Conservation (phyloP, 2,888 invertebrate species). For the Dicranocentrus wangi region DNA sequence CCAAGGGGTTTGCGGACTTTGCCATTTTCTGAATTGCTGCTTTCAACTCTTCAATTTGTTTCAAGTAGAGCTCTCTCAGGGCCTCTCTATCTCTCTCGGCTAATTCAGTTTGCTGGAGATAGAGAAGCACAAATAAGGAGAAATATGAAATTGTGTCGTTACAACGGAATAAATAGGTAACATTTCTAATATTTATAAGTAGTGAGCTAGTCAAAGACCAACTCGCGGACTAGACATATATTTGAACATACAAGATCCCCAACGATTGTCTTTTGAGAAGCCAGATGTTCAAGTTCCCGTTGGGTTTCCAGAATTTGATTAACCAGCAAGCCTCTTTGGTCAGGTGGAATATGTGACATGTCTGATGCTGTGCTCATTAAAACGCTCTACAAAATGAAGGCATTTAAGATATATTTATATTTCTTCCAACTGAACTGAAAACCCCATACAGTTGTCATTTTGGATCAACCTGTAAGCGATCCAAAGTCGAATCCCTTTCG, state of each 20-base stretch:
- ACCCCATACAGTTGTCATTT: background rate
- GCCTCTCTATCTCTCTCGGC: conserved; percentile 79
- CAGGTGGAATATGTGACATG: conserved; percentile 39
- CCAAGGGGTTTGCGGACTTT: conserved; percentile 92
- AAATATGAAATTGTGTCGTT: too few relatives aligned
- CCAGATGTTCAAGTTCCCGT: conserved; percentile 81
- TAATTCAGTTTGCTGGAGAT: conserved; percentile 44
- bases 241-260: background rate
- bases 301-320: conserved; percentile 95
- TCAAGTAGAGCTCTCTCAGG: conserved; percentile 81
- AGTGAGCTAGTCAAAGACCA: too few relatives aligned
- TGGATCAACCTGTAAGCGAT: conserved; percentile 16
- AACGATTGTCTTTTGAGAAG: conserved; percentile 13
- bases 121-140: background rate
- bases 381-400: background rate
- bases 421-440: too few relatives aligned
- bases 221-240: too few relatives aligned
- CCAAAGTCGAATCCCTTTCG: conserved; percentile 30
- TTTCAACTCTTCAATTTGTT: conserved; percentile 87
- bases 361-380: conserved; percentile 11
- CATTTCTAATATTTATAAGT: too few relatives aligned
- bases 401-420: background rate
- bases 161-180: background rate
- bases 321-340: conserved; percentile 85
- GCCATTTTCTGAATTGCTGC: conserved; percentile 91